Base-by-base conservation (phyloP, 92 coral and sea anemone species). In the Scolanthus callimorphus region DNA sequence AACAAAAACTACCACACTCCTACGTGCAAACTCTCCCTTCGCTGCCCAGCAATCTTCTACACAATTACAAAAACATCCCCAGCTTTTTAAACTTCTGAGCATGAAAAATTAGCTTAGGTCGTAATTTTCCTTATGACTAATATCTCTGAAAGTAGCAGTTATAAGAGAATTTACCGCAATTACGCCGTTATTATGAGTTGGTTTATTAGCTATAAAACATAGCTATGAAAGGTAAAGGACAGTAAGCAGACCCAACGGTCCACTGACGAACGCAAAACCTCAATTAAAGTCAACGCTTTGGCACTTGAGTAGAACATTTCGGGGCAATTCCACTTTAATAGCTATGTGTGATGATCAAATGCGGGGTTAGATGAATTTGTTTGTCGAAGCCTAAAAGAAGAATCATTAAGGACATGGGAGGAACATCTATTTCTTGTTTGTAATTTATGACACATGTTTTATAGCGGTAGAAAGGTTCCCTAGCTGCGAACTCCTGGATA, bases 81-180 rank as follows among this genome's bases (percentile, higher is more conserved):
- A 34, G 15, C 41, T 15, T 34, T 34, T 34, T 34, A 6, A 34
- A 6, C 41, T 34, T 34, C 41, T 68, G 41, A 45, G 58, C 54
- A 27, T 68, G 75, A 68, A 57, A 68, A 60, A 68, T 68, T 68
- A 57, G 47, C 65, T 46, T 3, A 8, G 65, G 48, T 68, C 75
- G 65, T 68, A 54, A 68, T 56, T 61, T 81, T 81, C 77, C 70
- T 54, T 69, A 51, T 81, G 89, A 82, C 89, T 75, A 82, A 82
- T 82, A 77, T 76, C 89, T 76, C 73, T 63, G 76, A 78, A 82
- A 82, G 72, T 69, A 82, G 89, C 79, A 75, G 83, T 82, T 82
- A 62, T 63, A 76, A 63, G 78, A 82, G 83, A 74, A 82, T 76
- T 68, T 76, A 73, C 63, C 57, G 89, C 79, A 82, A 82, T 82